Base-by-base conservation (phyloP, 1,140 invertebrate species). In the Littorina saxatilis region DNA sequence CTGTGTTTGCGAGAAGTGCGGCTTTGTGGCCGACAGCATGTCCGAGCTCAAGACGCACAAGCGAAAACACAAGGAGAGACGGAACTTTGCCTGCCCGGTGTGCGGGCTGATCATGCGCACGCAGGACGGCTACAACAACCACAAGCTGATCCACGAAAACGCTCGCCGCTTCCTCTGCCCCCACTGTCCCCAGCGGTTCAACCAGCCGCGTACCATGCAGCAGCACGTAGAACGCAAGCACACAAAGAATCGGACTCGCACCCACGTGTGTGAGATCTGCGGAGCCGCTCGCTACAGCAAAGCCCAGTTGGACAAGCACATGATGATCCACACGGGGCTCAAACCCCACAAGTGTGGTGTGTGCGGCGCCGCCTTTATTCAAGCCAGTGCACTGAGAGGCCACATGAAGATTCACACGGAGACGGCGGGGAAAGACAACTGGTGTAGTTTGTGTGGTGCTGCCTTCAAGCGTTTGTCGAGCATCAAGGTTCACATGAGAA, bases 371-470 rank as follows among this genome's bases (percentile, higher is more conserved):
- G 96, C 96, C 0, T 98, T 98, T 90, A 96, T 97, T 87, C 97
- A 96, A 7, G 97, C 96, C 91, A 96, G 97, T 89, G 96, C 97
- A 91, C 92, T 98, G 35, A 96, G 97, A 88, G 97, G 97, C n/a
- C n/a, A n/a, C n/a, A n/a, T n/a, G n/a, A n/a, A n/a, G n/a, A n/a
- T n/a, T n/a, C n/a, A n/a, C n/a, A n/a, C n/a, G n/a, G n/a, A n/a
- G n/a, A n/a, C n/a, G n/a, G n/a, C n/a, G n/a, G n/a, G n/a, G n/a
- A n/a, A n/a, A n/a, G n/a, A n/a, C n/a, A n/a, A n/a, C n/a, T n/a
- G n/a, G n/a, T n/a, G n/a, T n/a, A n/a, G n/a, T n/a, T n/a, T n/a
- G n/a, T n/a, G n/a, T n/a, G n/a, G n/a, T n/a, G n/a, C n/a, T n/a
- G n/a, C n/a, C n/a, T 63, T 63, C 61, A 63, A 63, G 29, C 27